Conservation (phyloP, 2,113 vertebrate species). For the Cairina moschata region DNA sequence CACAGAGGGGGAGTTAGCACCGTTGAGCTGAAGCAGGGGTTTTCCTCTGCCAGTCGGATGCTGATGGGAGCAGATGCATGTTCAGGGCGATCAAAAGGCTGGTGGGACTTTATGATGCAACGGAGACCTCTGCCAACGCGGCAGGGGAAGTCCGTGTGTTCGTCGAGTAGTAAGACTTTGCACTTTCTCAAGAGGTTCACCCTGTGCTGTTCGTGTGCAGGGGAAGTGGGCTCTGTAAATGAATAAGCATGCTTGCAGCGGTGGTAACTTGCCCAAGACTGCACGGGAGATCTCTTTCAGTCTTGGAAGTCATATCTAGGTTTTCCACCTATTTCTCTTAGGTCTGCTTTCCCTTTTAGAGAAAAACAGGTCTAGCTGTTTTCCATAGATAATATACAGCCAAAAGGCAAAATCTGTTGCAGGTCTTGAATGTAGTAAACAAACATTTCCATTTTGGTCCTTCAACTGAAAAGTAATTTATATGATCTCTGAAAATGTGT, state of each 20-base stretch:
- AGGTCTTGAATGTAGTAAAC: constrained; percentile 19
- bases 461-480: constrained; percentile 18
- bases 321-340: not conserved
- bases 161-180: not conserved
- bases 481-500: constrained; percentile 32
- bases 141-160: fast-evolving
- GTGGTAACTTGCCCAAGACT: not conserved
- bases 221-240: not conserved
- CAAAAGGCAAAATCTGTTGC: constrained; percentile 29
- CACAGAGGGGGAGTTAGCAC: not conserved
- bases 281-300: not conserved
- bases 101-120: fast-evolving
- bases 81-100: not conserved
- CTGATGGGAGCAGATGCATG: fast-evolving
- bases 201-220: fast-evolving
- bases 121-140: not conserved
- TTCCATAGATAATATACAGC: not conserved
- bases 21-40: fast-evolving
- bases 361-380: constrained; percentile 13
- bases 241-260: not conserved
- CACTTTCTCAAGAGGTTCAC: not conserved
- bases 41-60: fast-evolving
- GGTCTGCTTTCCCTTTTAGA: not conserved
- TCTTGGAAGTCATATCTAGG: fast-evolving
- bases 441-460: not conserved